These are phyloP conservation scores for Paradoxurus hermaphroditus DNA, from an alignment of 2,113 vertebrate species.

Conservation along the genomic window DNA sequence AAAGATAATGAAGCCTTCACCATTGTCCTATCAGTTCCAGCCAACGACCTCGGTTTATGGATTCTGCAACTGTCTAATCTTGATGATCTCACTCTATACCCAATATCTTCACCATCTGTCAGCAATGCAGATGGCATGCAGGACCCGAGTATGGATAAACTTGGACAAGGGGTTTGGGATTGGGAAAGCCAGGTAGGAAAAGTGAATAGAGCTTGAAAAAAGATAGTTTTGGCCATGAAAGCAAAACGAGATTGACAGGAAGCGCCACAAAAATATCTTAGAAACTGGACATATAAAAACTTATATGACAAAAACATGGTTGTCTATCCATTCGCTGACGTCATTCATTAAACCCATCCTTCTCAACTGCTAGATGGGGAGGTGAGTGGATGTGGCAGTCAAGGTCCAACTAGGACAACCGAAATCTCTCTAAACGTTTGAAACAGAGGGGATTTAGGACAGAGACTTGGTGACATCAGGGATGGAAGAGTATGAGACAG, in stretches of 20 bases:
- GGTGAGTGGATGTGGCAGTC: neutral
- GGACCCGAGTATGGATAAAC: rapidly evolving
- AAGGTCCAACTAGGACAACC: neutral
- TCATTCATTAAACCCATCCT: neutral
- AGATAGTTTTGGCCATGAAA: neutral
- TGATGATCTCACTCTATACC: neutral
- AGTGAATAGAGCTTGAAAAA: neutral
- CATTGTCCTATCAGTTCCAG: neutral
- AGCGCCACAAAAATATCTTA: neutral
- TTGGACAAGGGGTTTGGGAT: neutral
- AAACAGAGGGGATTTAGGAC: neutral
- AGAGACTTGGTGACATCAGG: neutral
- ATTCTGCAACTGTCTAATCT: neutral
- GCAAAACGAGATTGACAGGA: neutral
- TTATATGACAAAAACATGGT: neutral
- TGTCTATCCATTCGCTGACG: neutral
- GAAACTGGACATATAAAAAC: neutral
- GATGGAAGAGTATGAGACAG: neutral
- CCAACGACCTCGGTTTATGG: neutral
- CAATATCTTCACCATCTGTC: neutral
- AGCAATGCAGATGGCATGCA: neutral
- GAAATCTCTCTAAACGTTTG: neutral
- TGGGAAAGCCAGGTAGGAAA: neutral
- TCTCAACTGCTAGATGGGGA: neutral
- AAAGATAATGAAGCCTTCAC: neutral